Conservation (phyloP, 1,140 invertebrate genomes). For the Elysia chlorotica region DNA sequence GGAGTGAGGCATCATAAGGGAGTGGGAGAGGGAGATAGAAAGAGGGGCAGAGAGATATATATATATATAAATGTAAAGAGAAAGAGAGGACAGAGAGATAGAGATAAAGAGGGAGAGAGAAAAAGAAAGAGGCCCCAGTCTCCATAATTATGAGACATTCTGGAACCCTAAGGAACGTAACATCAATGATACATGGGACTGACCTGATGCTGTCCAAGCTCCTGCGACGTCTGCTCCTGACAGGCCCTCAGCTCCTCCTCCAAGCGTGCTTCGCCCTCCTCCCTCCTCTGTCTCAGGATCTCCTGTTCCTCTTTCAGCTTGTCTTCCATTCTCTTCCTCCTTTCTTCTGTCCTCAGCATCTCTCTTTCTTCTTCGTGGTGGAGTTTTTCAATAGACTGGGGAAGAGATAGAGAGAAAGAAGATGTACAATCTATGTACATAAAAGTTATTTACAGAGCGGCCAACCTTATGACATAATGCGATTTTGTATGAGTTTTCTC, state of each 20-base stretch:
- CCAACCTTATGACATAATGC: background rate
- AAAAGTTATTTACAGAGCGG: background rate
- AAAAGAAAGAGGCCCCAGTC: background rate
- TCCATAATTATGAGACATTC: background rate
- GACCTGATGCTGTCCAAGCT: background rate
- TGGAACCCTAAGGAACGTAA: background rate
- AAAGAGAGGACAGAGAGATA: background rate
- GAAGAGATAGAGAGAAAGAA: background rate
- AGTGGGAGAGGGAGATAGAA: too few species aligned
- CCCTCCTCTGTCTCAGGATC: background rate
- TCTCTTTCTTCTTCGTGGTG: conserved; percentile 1
- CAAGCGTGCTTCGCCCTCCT: background rate
- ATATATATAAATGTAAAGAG: background rate
- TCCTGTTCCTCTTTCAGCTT: background rate
- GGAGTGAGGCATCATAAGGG: too few species aligned
- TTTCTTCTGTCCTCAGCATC: background rate
- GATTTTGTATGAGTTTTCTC: background rate
- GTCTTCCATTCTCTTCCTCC: background rate
- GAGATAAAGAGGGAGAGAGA: background rate
- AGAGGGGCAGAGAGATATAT: background rate
- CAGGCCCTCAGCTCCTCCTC: background rate
- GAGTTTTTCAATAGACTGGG: conserved; percentile 2
- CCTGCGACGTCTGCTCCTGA: background rate
- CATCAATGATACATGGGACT: background rate
- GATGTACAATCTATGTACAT: background rate